phyloP scores from a whole-genome alignment of 2,888 invertebrate genomes.

The Pteria penguin region DNA sequence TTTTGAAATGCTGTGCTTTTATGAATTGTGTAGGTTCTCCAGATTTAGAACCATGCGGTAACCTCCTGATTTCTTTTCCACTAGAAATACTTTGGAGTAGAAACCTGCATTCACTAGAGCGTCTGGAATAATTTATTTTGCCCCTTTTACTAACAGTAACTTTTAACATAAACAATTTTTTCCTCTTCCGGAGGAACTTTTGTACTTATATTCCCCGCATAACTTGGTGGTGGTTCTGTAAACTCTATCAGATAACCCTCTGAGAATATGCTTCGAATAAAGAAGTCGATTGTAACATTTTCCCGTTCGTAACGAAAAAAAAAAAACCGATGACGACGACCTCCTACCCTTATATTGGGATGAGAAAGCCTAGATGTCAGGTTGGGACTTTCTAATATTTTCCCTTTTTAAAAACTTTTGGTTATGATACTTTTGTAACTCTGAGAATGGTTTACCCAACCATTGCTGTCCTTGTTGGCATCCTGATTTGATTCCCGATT shows the following conservation, averaged over 20 bases:
- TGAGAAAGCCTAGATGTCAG: background rate
- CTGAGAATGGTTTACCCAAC: no score
- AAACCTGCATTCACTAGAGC: conserved; percentile 1
- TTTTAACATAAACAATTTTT: background rate
- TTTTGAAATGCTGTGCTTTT: conserved; percentile 13
- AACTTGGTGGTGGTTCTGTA: background rate
- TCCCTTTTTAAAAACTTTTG: background rate
- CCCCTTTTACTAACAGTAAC: background rate
- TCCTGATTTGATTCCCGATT: no score
- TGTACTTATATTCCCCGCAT: background rate
- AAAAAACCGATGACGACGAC: background rate
- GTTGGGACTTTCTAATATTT: conserved; percentile 3
- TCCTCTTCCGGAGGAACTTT: background rate
- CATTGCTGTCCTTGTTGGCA: no score
- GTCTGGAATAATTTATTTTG: conserved; percentile 1
- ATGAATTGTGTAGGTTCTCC: conserved; percentile 6
- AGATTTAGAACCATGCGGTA: conserved; percentile 1
- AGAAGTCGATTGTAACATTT: background rate
- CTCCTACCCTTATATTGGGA: background rate
- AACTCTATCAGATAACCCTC: conserved; percentile 2
- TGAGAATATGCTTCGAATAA: background rate
- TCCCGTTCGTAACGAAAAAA: background rate
- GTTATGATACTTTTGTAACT: no score
- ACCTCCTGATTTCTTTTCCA: conserved; percentile 1
- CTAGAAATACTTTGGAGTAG: background rate